Evolutionary conservation across 2,113 vertebrate species (phyloP).

Genomic region (Gasterosteus nipponicus): DNA sequence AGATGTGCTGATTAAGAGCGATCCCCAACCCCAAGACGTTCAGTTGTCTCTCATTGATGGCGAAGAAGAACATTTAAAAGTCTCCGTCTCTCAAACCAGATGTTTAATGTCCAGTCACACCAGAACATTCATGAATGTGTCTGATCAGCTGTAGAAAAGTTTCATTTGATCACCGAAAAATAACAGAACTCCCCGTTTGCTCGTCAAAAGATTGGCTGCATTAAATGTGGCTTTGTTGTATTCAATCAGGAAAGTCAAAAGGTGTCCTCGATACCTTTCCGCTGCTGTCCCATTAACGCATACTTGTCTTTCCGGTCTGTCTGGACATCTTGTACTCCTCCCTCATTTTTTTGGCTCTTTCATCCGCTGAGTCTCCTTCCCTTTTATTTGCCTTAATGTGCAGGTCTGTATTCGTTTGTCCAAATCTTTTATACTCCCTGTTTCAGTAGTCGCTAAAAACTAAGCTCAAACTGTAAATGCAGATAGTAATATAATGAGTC

Average conservation of each 20-base stretch:
- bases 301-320: conserved; percentile 39
- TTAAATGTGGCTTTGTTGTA: neutral
- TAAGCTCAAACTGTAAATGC: neutral
- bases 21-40: neutral
- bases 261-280: conserved; percentile 16
- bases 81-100: neutral
- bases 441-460: neutral
- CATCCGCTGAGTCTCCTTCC: neutral
- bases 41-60: neutral
- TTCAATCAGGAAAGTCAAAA: neutral
- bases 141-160: neutral
- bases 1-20: neutral
- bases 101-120: neutral
- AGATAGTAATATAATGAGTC: neutral
- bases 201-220: neutral
- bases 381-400: neutral
- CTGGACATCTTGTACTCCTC: neutral
- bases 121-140: neutral
- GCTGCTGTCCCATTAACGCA: conserved; percentile 35
- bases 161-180: neutral
- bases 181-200: neutral
- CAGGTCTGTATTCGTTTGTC: neutral
- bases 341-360: neutral
- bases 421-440: neutral
- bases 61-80: neutral